Evolutionary conservation across 2,113 vertebrate species (phyloP).

Genomic region (Heteronetta atricapilla): DNA sequence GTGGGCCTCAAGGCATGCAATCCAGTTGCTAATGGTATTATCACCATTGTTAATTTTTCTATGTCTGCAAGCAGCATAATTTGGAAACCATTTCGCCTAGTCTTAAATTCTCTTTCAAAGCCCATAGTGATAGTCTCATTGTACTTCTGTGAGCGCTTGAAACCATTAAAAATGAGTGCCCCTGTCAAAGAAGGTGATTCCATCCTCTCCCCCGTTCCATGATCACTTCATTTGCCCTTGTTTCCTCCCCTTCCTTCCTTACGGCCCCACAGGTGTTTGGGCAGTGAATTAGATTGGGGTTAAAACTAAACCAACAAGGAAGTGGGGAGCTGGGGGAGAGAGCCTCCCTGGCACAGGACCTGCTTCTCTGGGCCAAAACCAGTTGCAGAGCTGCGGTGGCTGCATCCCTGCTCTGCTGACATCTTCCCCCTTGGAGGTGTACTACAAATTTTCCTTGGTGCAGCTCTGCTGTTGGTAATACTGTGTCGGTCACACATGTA

Average conservation of each 20-base stretch:
- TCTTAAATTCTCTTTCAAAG: neutral
- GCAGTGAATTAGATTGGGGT: neutral
- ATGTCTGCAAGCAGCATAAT: rapidly evolving
- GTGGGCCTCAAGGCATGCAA: neutral
- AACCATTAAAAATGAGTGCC: neutral
- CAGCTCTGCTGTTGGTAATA: neutral
- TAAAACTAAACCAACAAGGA: neutral
- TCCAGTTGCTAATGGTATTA: neutral
- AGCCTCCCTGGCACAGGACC: rapidly evolving
- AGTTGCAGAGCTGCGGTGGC: rapidly evolving
- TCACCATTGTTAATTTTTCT: neutral
- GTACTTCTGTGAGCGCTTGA: neutral
- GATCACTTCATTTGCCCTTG: neutral
- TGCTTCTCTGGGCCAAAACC: neutral
- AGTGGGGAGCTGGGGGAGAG: neutral
- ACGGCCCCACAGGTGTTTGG: neutral
- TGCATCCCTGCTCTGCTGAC: neutral
- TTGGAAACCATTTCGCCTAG: neutral
- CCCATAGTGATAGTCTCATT: neutral
- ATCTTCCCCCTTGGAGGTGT: neutral
- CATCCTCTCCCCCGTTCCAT: neutral
- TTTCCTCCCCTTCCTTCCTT: neutral
- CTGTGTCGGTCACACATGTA: neutral
- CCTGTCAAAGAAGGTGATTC: neutral
- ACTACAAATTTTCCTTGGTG: neutral